Evolutionary conservation across 2,888 invertebrate genomes (phyloP).

Genomic region (Cantharis lateralis): DNA sequence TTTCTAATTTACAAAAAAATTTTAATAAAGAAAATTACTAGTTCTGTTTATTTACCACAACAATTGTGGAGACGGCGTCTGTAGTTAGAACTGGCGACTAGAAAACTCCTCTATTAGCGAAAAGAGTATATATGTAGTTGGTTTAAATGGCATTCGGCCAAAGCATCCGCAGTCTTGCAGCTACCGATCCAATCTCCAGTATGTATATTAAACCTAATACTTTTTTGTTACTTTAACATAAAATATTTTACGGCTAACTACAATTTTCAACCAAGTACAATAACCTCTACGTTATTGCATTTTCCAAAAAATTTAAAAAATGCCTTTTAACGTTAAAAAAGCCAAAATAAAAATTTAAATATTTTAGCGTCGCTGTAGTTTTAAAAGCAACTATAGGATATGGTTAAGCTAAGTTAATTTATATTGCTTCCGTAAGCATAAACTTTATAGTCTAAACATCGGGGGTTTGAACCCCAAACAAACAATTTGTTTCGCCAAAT

Average conservation of each 20-base stretch:
- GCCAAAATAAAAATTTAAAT: neutral
- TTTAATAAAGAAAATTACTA: constrained; percentile 24
- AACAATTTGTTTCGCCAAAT: neutral
- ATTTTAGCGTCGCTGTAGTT: neutral
- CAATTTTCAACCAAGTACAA: neutral
- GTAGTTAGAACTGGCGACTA: constrained; percentile 33
- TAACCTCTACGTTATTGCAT: neutral
- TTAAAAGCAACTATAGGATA: neutral
- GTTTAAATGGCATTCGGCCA: constrained; percentile 38
- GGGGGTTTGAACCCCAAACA: neutral
- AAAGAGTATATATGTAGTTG: constrained; percentile 19
- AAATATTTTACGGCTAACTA: neutral
- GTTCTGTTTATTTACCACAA: constrained; percentile 36
- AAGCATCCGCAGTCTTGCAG: constrained; percentile 35
- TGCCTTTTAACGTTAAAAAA: neutral
- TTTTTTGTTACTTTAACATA: neutral
- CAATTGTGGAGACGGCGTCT: constrained; percentile 36
- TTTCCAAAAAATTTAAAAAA: neutral
- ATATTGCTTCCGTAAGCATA: neutral
- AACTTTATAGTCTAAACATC: neutral
- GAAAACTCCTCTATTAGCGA: constrained; percentile 21
- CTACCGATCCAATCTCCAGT: constrained; percentile 38
- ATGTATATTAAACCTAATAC: constrained; percentile 35
- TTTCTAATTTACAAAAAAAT: neutral
- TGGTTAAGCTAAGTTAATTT: neutral